Base-by-base conservation (phyloP, 2,888 invertebrate species). In the Drosophila nigritarsus region DNA sequence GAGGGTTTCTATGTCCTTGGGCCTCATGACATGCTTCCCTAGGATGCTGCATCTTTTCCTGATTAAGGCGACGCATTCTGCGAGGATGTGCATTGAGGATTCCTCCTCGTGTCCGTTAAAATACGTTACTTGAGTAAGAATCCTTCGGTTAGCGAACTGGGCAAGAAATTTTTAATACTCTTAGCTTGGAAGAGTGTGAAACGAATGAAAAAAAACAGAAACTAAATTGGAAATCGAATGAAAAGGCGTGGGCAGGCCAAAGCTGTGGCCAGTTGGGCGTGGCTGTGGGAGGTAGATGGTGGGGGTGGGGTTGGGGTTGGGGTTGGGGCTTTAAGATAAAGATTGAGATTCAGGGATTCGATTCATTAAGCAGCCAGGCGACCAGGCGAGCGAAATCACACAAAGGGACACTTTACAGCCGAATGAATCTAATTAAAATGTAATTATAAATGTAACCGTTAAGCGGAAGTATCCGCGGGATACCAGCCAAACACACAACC, bases 371-470 rank as follows among this genome's bases (percentile, higher is more conserved):
- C 78, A 75, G 69, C 70, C 72, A 87, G 78, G 80, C 83, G 80
- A 48, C 65, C 71, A 38, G 73, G 58, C 74, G 75, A 77, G 84
- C 82, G 80, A 86, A 89, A 88, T 86, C 89, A 90, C 84, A 90
- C 90, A 92, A 92, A 92, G 86, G 92, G 92, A 93, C 92, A 92
- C 92, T 93, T 93, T 92, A 93, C 92, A 92, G 93, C 92, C 93
- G 92, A 93, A 93, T 93, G 93, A 93, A 93, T 93, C 93, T 93
- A 93, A 93, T 93, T 93, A 93, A 93, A 93, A 92, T 93, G 93
- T 93, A 93, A 93, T 93, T 93, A 93, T 93, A 91, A 91, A 90
- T 92, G 90, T 91, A 91, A 88, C 92, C 92, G 89, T 91, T 91
- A 89, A 89, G 90, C 87, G 91, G 89, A 92, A 90, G 92, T 90